Evolutionary conservation across 2,797 vertebrate genomes (phyloP).

Genomic region (Hippocampus kuda): DNA sequence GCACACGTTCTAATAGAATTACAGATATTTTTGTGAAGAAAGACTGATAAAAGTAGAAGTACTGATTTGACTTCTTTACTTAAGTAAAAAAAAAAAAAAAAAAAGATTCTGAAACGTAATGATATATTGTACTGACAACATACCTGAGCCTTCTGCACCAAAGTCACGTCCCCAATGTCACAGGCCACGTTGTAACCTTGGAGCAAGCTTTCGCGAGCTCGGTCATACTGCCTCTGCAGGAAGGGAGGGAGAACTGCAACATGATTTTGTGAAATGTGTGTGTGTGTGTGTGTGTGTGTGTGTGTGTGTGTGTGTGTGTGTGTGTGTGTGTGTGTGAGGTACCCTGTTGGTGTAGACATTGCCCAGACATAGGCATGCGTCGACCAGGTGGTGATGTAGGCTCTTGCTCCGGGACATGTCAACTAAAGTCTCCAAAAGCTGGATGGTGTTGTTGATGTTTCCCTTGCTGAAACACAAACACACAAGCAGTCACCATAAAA

Average conservation of each 20-base stretch:
- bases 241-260: background rate
- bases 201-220: slow-evolving; percentile 61
- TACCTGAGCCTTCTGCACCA: slow-evolving; percentile 60
- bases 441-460: slow-evolving; percentile 24
- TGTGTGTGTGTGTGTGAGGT: background rate
- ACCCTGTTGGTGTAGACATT: slow-evolving; percentile 37
- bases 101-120: no score
- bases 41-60: no score
- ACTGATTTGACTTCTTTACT: no score
- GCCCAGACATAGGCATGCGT: slow-evolving; percentile 40
- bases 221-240: slow-evolving; percentile 59
- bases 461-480: slow-evolving; percentile 43
- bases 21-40: no score
- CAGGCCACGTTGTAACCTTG: slow-evolving; percentile 62
- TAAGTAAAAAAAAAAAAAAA: no score
- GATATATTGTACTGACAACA: no score
- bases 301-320: background rate
- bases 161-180: slow-evolving; percentile 31
- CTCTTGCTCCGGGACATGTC: slow-evolving; percentile 27
- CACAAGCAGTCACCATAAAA: background rate
- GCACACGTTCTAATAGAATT: no score
- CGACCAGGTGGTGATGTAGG: slow-evolving; percentile 26
- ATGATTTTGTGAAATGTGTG: no score
- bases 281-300: background rate
- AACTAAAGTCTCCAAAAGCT: slow-evolving; percentile 39